Evolutionary conservation across 2,797 vertebrate genomes (phyloP), one percentile per base, ranked within the genome.

Genomic region (Diplodus puntazzo): DNA sequence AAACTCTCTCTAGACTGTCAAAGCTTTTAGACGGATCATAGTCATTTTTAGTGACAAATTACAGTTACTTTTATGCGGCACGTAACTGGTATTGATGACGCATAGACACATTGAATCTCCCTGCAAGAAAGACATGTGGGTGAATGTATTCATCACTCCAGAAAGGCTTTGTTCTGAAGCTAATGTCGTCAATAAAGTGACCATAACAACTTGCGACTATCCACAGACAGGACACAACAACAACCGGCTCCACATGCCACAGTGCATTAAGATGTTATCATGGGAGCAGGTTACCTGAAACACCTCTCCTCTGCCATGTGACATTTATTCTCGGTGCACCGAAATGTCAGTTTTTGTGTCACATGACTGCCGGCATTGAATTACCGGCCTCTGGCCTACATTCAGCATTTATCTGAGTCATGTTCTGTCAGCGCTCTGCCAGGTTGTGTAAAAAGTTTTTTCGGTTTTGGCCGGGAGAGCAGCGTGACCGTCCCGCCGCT

Each of bases 311-410:
- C 68, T 54, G 75, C 71, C 73, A 80, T 87, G 73, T 83, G 83
- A 83, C 92, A 87, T 85, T 90, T 91, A 71, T 61, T 75, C 65
- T 39, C 63, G 69, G 73, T 64, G 45, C 73, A 69, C 55, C 11
- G 16, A 93, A 93, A 90, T 92, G 92, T 92, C 89, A 90, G 5
- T 74, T 81, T 52, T 69, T 62, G 70, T 50, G 74, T 72, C 75
- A 74, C 20, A 23, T 75, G 76, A 68, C 48, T 6, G 1, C 63
- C 5, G 61, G 54, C 60, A 43, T 21, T 69, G 50, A 83, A 49
- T 68, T 23, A 1, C 23, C 21, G 73, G 49, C 72, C 59, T 27
- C 11, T 68, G 82, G 67, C 79, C 74, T 65, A 34, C 59, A 50
- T 69, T 73, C 59, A 67, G 18, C 73, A 64, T 85, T 88, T 73